Percentiles rank a stretch among this genome's conserved stretches.
phyloP scores from a whole-genome alignment of 2,888 invertebrate species.

The Drosophila niveifrons region DNA sequence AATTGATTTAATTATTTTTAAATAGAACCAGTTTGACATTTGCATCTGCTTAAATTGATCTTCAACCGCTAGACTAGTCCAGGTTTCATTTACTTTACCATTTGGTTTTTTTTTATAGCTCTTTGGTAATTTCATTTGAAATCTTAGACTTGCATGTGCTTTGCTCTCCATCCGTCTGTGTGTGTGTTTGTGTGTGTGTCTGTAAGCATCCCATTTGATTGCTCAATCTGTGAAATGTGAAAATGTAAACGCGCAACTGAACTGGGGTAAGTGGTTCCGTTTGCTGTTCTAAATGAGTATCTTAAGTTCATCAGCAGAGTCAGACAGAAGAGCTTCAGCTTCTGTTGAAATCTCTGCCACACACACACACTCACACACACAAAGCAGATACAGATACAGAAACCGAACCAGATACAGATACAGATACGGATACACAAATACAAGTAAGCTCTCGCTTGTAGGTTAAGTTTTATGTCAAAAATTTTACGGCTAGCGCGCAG shows the following conservation, averaged over 20 bases:
- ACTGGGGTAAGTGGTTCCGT: conserved; percentile 56
- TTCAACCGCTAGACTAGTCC: conserved; percentile 86
- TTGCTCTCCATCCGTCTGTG: background rate
- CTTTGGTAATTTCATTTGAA: background rate
- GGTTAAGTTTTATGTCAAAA: conserved; percentile 70
- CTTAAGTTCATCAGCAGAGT: conserved; percentile 50
- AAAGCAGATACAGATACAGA: conserved; percentile 34
- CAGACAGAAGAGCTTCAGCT: conserved; percentile 31
- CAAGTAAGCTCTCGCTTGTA: conserved; percentile 48
- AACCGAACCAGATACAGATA: conserved; percentile 12
- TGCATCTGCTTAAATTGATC: conserved; percentile 9
- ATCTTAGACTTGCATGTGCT: conserved; percentile 1
- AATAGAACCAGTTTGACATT: background rate
- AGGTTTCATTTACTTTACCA: conserved; percentile 90
- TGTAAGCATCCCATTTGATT: conserved; percentile 26
- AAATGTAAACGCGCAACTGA: conserved; percentile 35
- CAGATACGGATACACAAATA: conserved; percentile 24
- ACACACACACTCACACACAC: conserved; percentile 40
- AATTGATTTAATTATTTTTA: background rate
- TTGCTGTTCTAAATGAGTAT: conserved; percentile 62
- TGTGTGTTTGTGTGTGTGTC: too few relatives aligned
- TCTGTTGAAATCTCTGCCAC: conserved; percentile 65
- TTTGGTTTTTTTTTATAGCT: conserved; percentile 3
- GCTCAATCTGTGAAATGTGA: conserved; percentile 38
- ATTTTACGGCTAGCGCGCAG: conserved; percentile 44